Conservation (phyloP, 2,113 vertebrate genomes). For the Baryphthengus martii region DNA sequence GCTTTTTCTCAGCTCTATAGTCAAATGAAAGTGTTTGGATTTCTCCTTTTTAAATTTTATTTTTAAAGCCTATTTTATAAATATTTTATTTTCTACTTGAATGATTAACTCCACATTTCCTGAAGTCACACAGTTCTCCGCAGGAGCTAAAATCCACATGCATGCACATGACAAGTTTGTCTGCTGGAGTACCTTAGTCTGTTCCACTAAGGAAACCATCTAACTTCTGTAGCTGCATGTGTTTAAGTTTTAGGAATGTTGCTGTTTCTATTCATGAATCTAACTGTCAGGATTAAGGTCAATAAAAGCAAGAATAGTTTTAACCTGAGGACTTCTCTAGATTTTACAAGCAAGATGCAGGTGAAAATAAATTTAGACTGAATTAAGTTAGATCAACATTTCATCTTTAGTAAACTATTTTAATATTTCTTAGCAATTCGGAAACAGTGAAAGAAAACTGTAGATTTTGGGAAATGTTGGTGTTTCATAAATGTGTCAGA, state of each 20-base stretch:
- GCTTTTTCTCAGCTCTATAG: background rate
- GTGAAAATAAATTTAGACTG: background rate
- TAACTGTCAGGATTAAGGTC: background rate
- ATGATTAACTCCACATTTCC: background rate
- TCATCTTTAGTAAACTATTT: background rate
- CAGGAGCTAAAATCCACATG: background rate
- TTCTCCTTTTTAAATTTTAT: background rate
- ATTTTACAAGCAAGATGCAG: background rate
- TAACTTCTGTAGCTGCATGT: background rate
- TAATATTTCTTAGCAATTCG: background rate
- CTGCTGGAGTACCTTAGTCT: background rate
- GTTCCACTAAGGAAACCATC: background rate
- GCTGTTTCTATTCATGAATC: background rate
- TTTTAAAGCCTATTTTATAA: background rate
- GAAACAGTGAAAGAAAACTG: background rate
- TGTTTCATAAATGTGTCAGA: background rate
- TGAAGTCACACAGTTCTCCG: background rate
- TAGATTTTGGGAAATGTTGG: background rate
- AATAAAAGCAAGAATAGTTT: background rate
- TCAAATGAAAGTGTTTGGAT: background rate
- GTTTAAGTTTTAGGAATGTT: background rate
- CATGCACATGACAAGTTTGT: background rate
- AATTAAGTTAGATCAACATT: background rate
- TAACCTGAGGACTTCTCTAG: background rate
- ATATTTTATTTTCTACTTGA: background rate